Evolutionary conservation across 2,113 vertebrate genomes (phyloP), one percentile per base, ranked within the genome.

Genomic region (Probosciger aterrimus): DNA sequence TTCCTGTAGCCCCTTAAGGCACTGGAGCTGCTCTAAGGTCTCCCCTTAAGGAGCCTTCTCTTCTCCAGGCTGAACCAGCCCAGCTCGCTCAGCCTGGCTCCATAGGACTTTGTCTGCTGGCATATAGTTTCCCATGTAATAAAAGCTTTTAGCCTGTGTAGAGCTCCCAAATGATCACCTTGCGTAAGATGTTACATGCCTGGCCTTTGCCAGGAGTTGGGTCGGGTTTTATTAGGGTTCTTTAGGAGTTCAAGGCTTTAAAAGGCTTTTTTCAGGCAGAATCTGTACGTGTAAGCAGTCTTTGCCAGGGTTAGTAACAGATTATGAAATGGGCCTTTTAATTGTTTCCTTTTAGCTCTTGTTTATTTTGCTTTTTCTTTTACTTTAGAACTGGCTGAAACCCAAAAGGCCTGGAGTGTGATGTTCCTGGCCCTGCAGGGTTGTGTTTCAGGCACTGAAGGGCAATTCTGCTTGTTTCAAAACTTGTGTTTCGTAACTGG

Each of bases 301-400:
- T 46, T 68, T 49, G 69, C 53, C 83, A 82, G 52, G 13, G 8
- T 52, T 82, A 60, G n/a, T 62, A 84, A 59, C 37, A 70, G 43
- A 41, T 92, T 78, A 37, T 16, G 67, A 91, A 94, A 96, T 8
- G 18, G 24, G 25, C 62, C 39, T 90, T 93, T 52, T 87, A 82
- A 79, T 95, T 93, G 81, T 95, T 94, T 87, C 81, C 57, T 82
- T 10, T 16, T 85, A 89, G 33, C 47, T 73, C 52, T 41, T 90
- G 67, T 89, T 93, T 91, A 39, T 92, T 92, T 93, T 70, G 37
- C 28, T 60, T 91, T 92, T 94, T 73, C 53, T 94, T 76, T 90
- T 65, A 24, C 83, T 91, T 84, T 74, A 65, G 33, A 74, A 46
- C 82, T 74, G 88, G n/a, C 68, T 70, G 63, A 18, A 43, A 67